A percentile compares a stretch with the other conserved stretches of the same genome.
Evolutionary conservation across 2,113 vertebrate genomes (phyloP).

Genomic region (Catharus fuscescens): DNA sequence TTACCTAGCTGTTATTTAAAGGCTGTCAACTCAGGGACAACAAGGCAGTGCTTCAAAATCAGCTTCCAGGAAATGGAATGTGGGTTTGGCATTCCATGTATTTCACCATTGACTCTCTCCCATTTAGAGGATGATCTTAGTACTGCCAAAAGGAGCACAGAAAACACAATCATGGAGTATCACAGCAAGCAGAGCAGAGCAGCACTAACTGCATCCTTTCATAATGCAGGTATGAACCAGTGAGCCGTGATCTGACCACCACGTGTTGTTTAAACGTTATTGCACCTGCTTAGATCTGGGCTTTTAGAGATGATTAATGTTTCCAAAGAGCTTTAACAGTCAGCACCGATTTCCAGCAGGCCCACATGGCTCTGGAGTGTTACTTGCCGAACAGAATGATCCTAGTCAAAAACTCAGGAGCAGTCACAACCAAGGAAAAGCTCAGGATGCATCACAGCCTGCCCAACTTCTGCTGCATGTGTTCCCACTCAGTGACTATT

Average conservation of each 20-base stretch:
- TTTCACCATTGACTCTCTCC: neutral
- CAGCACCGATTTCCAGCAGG: neutral
- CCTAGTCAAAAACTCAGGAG: neutral
- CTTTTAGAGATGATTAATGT: neutral
- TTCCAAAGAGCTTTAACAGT: neutral
- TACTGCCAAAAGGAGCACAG: neutral
- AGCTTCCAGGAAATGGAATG: neutral
- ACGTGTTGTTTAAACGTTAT: accelerated
- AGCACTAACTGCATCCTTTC: neutral
- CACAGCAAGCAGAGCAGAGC: accelerated
- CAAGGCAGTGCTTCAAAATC: neutral
- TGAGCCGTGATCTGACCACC: neutral
- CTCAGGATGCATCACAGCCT: neutral
- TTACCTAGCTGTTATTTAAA: neutral
- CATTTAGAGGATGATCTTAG: neutral
- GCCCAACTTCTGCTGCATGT: accelerated
- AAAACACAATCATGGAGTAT: accelerated
- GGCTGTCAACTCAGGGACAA: neutral
- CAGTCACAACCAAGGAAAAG: neutral
- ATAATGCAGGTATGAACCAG: accelerated
- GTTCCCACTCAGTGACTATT: neutral
- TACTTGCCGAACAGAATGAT: accelerated
- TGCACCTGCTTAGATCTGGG: neutral
- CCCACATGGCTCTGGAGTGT: accelerated
- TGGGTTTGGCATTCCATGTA: neutral